Base-by-base conservation (phyloP, 2,113 vertebrate species). In the Ictidomys tridecemlineatus region DNA sequence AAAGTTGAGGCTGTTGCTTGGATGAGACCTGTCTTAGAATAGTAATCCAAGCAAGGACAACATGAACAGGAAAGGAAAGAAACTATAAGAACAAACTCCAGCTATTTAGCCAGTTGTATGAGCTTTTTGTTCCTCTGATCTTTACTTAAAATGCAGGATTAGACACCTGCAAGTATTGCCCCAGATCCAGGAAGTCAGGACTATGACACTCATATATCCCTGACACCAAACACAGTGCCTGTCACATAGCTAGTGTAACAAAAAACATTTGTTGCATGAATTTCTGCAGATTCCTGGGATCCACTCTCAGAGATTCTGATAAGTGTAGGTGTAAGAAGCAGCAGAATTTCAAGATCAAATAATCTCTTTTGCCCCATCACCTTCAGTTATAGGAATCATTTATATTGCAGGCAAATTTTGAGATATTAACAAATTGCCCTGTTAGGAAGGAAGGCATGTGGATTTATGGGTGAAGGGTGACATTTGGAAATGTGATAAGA, bases 21-120 rank as follows among this genome's bases (percentile, higher is more conserved):
- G 73, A 91, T 69, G 14, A 97, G 96, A 97, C 56, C 51, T 98
- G 97, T 98, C 82, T 94, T 93, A 93, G 77, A 94, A 89, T 77
- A 96, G 67, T 95, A 96, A 96, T 93, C 83, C n/a, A 97, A 95
- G 79, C 39, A 97, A 89, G 53, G 91, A 92, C 13, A 72, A 93
- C 89, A 96, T 69, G 93, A 69, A 58, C 85, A 74, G 80, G 85
- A 94, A 96, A 87, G 53, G 93, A 84, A 95, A 94, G 78, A 94
- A 97, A 95, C 32, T 18, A 10, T 26, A 45, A 92, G 74, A 65
- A 94, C n/a, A 92, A 93, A 77, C 9, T 89, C 14, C 16, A 77
- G 1, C 56, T 79, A 82, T 92, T 96, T 92, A 87, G 80, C 45
- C 89, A 83, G 24, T 26, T 67, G 13, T 92, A n/a, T 80, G 79